phyloP scores from a whole-genome alignment of 2,888 invertebrate species.

The Mesochorus sp. region DNA sequence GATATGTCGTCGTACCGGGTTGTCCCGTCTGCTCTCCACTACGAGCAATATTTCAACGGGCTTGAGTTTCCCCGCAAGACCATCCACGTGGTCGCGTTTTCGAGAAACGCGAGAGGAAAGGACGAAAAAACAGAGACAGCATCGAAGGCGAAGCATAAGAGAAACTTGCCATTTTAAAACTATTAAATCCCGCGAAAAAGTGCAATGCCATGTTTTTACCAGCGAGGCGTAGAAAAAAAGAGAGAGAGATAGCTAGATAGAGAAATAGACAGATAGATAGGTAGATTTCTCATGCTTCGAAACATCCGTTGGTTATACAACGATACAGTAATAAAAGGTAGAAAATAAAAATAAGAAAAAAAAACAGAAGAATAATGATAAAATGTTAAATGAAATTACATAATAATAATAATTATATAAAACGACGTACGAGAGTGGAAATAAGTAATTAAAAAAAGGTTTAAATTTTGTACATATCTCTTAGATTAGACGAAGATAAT shows the following conservation, averaged over 20 bases:
- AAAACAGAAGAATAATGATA: too few relatives aligned
- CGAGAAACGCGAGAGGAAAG: slow-evolving; percentile 33
- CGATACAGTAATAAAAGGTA: neutral
- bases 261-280: slow-evolving; percentile 23
- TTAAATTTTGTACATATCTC: too few relatives aligned
- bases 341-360: too few relatives aligned
- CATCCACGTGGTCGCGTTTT: slow-evolving; percentile 52
- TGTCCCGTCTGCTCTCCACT: slow-evolving; percentile 31
- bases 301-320: slow-evolving; percentile 17
- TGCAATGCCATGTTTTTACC: slow-evolving; percentile 68
- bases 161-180: slow-evolving; percentile 61
- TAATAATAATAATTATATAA: too few relatives aligned
- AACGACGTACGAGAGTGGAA: too few relatives aligned
- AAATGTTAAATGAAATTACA: too few relatives aligned
- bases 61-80: slow-evolving; percentile 53
- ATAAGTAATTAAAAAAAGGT: too few relatives aligned
- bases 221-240: slow-evolving; percentile 50
- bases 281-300: slow-evolving; percentile 6
- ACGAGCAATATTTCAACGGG: slow-evolving; percentile 59
- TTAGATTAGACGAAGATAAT: too few relatives aligned
- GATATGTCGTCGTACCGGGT: slow-evolving; percentile 24
- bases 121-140: slow-evolving; percentile 22
- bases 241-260: slow-evolving; percentile 13
- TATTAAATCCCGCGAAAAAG: slow-evolving; percentile 68
- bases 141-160: slow-evolving; percentile 5